Evolutionary conservation across 2,888 invertebrate genomes (phyloP).

Genomic region (Palloptera scutellata): DNA sequence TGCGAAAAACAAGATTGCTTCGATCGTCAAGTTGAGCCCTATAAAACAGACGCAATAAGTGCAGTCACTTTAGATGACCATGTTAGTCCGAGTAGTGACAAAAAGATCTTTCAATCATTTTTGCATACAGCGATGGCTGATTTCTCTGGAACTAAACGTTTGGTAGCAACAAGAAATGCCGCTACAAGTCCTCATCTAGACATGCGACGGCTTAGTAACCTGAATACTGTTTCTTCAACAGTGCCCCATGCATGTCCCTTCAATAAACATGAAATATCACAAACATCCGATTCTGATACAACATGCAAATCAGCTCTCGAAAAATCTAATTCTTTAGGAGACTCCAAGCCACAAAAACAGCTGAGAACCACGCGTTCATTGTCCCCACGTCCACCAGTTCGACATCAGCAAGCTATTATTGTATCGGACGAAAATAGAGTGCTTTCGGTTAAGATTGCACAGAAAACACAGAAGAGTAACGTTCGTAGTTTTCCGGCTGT

Average conservation of each 20-base stretch:
- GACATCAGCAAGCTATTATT: constrained; percentile 52
- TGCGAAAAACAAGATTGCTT: constrained; percentile 32
- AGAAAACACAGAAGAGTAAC: constrained; percentile 24
- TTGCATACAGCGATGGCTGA: constrained; percentile 10
- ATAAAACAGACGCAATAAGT: not conserved
- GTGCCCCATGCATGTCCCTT: constrained; percentile 12
- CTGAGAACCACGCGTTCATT: constrained; percentile 50
- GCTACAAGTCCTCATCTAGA: constrained; percentile 56
- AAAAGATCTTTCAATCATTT: not conserved
- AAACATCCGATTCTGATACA: constrained; percentile 39
- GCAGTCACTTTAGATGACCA: not conserved
- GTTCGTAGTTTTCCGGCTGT: constrained; percentile 4
- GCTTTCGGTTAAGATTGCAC: constrained; percentile 49
- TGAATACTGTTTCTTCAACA: constrained; percentile 29
- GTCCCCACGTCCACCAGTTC: constrained; percentile 51
- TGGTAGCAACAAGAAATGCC: constrained; percentile 62
- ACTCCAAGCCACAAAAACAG: constrained; percentile 49
- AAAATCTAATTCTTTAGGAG: constrained; percentile 53
- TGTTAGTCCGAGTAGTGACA: not conserved
- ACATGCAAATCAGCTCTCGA: constrained; percentile 41
- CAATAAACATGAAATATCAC: constrained; percentile 47
- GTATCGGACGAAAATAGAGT: constrained; percentile 51
- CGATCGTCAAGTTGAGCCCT: not conserved
- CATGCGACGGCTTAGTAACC: constrained; percentile 61
- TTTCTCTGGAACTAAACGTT: constrained; percentile 33